Conservation (phyloP, 2,113 vertebrate species). For the Atractosteus spatula region DNA sequence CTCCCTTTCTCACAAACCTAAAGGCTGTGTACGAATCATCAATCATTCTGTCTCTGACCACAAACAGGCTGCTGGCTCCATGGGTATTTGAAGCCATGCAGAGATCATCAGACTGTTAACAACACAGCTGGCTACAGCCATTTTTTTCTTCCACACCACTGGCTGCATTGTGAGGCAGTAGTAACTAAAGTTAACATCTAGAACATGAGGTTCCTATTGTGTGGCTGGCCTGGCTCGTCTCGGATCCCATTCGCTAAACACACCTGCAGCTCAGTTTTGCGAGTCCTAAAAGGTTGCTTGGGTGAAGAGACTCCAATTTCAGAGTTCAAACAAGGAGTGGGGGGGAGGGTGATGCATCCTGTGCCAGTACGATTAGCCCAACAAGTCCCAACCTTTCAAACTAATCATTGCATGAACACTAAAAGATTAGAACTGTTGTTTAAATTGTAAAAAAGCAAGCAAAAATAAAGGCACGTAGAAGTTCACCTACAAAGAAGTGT, state of each 20-base stretch:
- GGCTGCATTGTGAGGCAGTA: slow-evolving; percentile 74
- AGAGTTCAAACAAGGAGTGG: slow-evolving; percentile 9
- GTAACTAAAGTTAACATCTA: slow-evolving; percentile 77
- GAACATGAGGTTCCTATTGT: slow-evolving; percentile 69
- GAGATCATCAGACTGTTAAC: slow-evolving; percentile 73
- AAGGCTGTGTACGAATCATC: slow-evolving; percentile 68
- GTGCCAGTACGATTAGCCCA: slow-evolving; percentile 48
- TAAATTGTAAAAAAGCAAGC: slow-evolving; percentile 25
- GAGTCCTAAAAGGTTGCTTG: slow-evolving; percentile 42
- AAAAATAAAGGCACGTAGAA: too few species aligned
- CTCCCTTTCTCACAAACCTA: slow-evolving; percentile 65
- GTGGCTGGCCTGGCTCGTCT: slow-evolving; percentile 41
- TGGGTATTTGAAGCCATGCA: slow-evolving; percentile 64
- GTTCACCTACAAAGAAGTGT: too few species aligned
- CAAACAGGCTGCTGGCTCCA: slow-evolving; percentile 71
- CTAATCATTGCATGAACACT: slow-evolving; percentile 43
- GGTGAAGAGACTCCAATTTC: slow-evolving; percentile 54
- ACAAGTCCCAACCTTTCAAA: slow-evolving; percentile 54
- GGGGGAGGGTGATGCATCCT: slow-evolving; percentile 14
- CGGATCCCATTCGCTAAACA: slow-evolving; percentile 41
- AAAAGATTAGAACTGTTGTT: slow-evolving; percentile 39
- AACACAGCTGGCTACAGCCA: slow-evolving; percentile 78
- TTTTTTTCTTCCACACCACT: slow-evolving; percentile 71
- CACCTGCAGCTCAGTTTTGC: slow-evolving; percentile 64
- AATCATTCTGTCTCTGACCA: slow-evolving; percentile 78